These are phyloP conservation scores for Diglossa brunneiventris DNA, from an alignment of 2,113 vertebrate genomes.

Conservation along the genomic window DNA sequence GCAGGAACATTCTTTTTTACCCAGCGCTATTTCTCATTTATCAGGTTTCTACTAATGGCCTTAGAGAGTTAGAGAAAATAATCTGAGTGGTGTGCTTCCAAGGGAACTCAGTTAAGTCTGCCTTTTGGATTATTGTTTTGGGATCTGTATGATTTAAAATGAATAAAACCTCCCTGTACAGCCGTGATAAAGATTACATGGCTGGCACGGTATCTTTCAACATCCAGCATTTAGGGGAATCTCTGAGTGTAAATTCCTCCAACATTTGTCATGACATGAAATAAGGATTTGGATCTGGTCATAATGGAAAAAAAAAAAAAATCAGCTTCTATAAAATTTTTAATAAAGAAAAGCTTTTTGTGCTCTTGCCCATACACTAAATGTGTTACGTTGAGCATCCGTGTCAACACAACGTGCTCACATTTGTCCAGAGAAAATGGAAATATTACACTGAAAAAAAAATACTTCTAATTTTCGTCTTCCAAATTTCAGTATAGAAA, in stretches of 20 bases:
- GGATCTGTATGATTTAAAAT: conserved; percentile 46
- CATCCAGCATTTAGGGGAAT: neutral
- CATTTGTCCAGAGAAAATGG: neutral
- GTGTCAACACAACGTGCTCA: neutral
- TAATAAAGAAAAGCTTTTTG: neutral
- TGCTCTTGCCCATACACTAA: neutral
- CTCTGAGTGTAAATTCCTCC: neutral
- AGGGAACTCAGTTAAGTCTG: conserved; percentile 44
- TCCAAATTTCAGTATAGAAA: neutral
- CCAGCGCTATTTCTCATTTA: conserved; percentile 52
- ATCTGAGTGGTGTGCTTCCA: conserved; percentile 43
- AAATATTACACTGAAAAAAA: neutral
- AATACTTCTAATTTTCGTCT: neutral
- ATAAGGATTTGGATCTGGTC: neutral
- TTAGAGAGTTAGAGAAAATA: conserved; percentile 52
- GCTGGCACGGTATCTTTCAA: neutral
- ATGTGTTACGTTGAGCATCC: accelerated
- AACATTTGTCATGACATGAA: neutral
- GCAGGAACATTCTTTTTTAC: conserved; percentile 28
- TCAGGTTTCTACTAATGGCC: conserved; percentile 60
- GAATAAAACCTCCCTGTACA: conserved; percentile 21
- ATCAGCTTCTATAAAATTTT: neutral
- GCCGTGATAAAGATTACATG: conserved; percentile 16
- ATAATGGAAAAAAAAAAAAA: neutral
- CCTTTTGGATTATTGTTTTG: conserved; percentile 62